Evolutionary conservation across 2,888 invertebrate species (phyloP).

Genomic region (Heliconius erato): DNA sequence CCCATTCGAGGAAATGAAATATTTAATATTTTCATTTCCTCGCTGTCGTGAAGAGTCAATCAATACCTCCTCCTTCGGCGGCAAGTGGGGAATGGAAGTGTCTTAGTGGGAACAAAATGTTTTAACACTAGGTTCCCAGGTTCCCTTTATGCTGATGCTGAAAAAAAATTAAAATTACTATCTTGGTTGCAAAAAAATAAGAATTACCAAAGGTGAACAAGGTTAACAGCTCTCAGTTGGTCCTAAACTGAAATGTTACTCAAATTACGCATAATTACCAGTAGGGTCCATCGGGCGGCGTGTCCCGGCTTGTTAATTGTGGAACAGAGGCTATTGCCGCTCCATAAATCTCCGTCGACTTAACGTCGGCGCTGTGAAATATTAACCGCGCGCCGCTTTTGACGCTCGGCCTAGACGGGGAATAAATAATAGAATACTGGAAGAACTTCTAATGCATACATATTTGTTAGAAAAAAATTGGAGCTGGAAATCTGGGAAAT

Average conservation of each 20-base stretch:
- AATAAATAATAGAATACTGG: constrained; percentile 74
- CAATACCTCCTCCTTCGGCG: too few species aligned
- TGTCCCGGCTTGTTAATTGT: constrained; percentile 75
- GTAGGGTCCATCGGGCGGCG: constrained; percentile 49
- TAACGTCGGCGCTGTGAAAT: constrained; percentile 82
- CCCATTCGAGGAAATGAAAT: too few species aligned
- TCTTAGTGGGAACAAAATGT: too few species aligned
- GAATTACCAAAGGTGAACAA: not conserved
- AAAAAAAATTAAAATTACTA: too few species aligned
- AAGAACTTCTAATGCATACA: constrained; percentile 58
- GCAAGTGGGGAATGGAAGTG: too few species aligned
- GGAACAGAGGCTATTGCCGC: constrained; percentile 76
- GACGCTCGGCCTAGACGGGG: constrained; percentile 71
- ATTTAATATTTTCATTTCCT: too few species aligned
- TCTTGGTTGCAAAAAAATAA: too few species aligned
- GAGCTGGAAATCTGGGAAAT: not conserved
- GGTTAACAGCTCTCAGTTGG: not conserved
- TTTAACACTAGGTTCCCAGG: too few species aligned
- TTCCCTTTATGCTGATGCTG: too few species aligned
- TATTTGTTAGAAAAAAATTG: constrained; percentile 45
- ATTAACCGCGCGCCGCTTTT: constrained; percentile 82
- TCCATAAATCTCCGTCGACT: constrained; percentile 82
- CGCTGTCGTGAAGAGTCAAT: too few species aligned
- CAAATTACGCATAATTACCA: constrained; percentile 49
- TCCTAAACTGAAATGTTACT: constrained; percentile 8